Evolutionary conservation across 2,888 invertebrate genomes (phyloP).

Genomic region (Macrophya alboannulata): DNA sequence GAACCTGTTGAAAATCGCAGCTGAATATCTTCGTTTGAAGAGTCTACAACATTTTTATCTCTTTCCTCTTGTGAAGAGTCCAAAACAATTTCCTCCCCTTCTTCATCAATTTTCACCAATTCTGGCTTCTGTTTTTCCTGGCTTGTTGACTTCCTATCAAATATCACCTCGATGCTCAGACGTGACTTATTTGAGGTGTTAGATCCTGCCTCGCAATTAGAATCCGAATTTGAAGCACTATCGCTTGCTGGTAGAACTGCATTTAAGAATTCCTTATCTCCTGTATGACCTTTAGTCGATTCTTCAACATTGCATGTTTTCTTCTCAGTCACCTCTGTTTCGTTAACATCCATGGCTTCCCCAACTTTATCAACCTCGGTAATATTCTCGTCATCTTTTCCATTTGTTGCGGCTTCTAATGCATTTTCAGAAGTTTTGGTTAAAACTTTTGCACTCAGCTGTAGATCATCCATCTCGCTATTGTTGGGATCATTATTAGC

Average conservation of each 20-base stretch:
- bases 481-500: not conserved
- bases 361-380: constrained; percentile 24
- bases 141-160: constrained; percentile 66
- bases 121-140: constrained; percentile 67
- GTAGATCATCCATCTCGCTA: not conserved
- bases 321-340: not conserved
- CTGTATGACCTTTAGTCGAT: not conserved
- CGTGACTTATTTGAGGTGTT: constrained; percentile 64
- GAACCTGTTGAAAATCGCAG: constrained; percentile 39
- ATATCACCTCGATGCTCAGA: constrained; percentile 74
- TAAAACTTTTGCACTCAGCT: not conserved
- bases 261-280: constrained; percentile 7
- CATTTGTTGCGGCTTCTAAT: not conserved
- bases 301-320: constrained; percentile 41
- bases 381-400: constrained; percentile 44
- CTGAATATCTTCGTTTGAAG: constrained; percentile 61
- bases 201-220: not conserved
- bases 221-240: not conserved
- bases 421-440: not conserved
- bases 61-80: constrained; percentile 70
- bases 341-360: not conserved
- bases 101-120: constrained; percentile 74
- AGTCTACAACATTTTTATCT: constrained; percentile 57
- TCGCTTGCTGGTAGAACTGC: constrained; percentile 14
- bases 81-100: constrained; percentile 71